Base-by-base conservation (phyloP, 1,140 invertebrate genomes). In the Drosophila insularis region DNA sequence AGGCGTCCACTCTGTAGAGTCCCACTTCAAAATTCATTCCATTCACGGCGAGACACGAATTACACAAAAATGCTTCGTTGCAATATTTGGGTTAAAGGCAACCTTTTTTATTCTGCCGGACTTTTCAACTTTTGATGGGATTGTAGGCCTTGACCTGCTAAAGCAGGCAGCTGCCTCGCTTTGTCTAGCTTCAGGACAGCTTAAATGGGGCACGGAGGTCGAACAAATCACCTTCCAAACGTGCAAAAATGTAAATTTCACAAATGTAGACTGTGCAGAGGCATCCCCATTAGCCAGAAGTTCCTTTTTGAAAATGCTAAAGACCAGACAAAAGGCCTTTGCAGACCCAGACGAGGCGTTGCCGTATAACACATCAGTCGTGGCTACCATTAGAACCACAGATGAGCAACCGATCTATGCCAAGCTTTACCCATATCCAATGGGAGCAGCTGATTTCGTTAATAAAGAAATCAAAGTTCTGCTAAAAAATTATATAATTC, bases 401-500 rank as follows among this genome's bases (percentile, higher is more conserved):
- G n/a, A n/a, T n/a, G n/a, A n/a, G n/a, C n/a, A n/a, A n/a, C n/a
- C n/a, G n/a, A n/a, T n/a, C n/a, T n/a, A n/a, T n/a, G n/a, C n/a
- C n/a, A n/a, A n/a, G n/a, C n/a, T n/a, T n/a, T n/a, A n/a, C n/a
- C n/a, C n/a, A n/a, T n/a, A n/a, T n/a, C n/a, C n/a, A n/a, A n/a
- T n/a, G n/a, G n/a, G n/a, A n/a, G n/a, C n/a, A n/a, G n/a, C n/a
- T n/a, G n/a, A n/a, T n/a, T n/a, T n/a, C n/a, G n/a, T n/a, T n/a
- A n/a, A n/a, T n/a, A n/a, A 50, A 31, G 73, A 86, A 70, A 66
- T 77, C 23, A 58, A 40, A 6, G 56, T 69, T 32, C 50, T 77
- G 43, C 54, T 81, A 63, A 65, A 73, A 50, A 65, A 73, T 32
- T 40, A 67, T 13, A 77, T 74, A 21, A 5, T 27, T 27, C 23